A percentile compares a stretch with the other conserved stretches of the same genome.
Conservation (phyloP, 2,113 vertebrate genomes). For the Macquaria australasica region DNA sequence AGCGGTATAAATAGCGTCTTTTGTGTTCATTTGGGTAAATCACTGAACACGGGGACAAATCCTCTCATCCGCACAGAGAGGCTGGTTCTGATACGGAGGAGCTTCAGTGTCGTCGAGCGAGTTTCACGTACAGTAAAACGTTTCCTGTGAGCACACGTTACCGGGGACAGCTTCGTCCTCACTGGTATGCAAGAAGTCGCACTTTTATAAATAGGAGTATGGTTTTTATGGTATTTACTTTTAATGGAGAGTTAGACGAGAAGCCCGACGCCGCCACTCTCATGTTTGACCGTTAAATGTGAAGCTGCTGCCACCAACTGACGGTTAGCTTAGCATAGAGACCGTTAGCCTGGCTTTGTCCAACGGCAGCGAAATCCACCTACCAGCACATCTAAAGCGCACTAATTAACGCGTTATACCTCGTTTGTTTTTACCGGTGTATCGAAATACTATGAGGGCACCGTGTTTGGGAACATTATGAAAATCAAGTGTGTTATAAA, state of each 20-base stretch:
- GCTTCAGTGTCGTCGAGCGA: slow-evolving; percentile 55
- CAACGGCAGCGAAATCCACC: not conserved
- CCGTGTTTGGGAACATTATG: not conserved
- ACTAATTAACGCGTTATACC: not conserved
- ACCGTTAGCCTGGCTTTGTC: not conserved
- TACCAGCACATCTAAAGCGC: not conserved
- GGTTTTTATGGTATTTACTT: no score
- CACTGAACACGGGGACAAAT: slow-evolving; percentile 22
- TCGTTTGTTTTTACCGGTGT: not conserved
- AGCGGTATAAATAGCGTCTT: slow-evolving; percentile 68
- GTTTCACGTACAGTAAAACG: slow-evolving; percentile 53
- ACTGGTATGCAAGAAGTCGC: slow-evolving; percentile 6
- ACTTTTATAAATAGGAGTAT: slow-evolving; percentile 18
- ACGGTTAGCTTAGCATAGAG: slow-evolving; percentile 7
- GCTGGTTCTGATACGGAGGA: slow-evolving; percentile 46
- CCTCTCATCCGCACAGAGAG: slow-evolving; percentile 6
- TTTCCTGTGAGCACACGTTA: slow-evolving; percentile 1
- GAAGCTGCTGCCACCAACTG: not conserved
- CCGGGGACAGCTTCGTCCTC: not conserved
- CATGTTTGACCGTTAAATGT: not conserved
- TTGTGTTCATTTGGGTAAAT: slow-evolving; percentile 57
- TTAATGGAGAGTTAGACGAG: not conserved
- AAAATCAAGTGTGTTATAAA: not conserved
- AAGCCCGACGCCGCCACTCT: not conserved
- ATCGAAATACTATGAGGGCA: not conserved